Base-by-base conservation (phyloP, 1,140 invertebrate genomes). In the Lordiphosa clarofinis region DNA sequence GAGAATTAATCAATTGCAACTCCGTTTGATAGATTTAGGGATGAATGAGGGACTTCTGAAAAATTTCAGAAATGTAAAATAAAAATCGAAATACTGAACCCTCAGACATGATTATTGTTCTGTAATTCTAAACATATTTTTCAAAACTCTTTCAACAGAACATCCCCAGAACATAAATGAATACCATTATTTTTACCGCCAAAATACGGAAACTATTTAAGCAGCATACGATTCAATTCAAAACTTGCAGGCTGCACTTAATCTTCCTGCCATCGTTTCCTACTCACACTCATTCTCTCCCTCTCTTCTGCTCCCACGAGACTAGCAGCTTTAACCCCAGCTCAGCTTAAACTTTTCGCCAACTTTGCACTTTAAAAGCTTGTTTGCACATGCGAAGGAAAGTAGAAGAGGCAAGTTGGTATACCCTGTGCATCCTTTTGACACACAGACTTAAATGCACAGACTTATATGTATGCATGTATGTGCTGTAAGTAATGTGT, bases 401-500 rank as follows among this genome's bases (percentile, higher is more conserved):
- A n/a, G 31, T 15, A 35, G 24, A 38, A 19, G 48, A 48, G 15
- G 24, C 15, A 42, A 43, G 55, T 39, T 52, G 56, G 58, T 53
- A 58, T 21, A 21, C 21, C 2, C 21, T 21, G 21, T 21, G 21
- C 21, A 21, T 21, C 21, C 21, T 4, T 21, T 4, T 21, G 21
- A 21, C 60, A 58, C 75, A 82, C 76, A 81, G 46, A 82, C 47
- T 81, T 76, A 31, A 8, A 31, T 46, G 11, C 24, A 46, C 31
- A 6, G 31, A 24, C 0, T n/a, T n/a, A 28, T 19, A 19, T 9
- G 39, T 11, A 19, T 9, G 39, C 5, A 19, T 4, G 39, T 19
- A 46, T 76, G 61, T 76, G 72, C 73, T 72, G 78, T 72, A 84
- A 82, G 67, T 84, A 82, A 82, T 82, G 76, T 82, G 76, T 82